phyloP scores from a whole-genome alignment of 2,113 vertebrate species.

The Pongo abelii region DNA sequence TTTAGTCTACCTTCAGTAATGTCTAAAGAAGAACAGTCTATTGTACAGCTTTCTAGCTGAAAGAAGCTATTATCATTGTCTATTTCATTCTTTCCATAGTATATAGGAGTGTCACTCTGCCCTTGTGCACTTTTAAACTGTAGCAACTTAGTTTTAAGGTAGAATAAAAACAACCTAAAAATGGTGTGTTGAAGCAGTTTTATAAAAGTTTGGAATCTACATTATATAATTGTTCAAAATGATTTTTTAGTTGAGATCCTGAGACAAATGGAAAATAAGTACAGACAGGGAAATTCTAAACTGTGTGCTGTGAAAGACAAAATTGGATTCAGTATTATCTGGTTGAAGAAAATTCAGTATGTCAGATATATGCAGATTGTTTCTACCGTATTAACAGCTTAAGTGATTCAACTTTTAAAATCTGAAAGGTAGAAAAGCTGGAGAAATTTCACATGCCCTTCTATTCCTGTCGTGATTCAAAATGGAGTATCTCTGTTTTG shows the following conservation, averaged over 20 bases:
- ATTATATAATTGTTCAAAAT: not conserved
- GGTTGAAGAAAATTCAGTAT: not conserved
- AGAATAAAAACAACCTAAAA: conserved; percentile 41
- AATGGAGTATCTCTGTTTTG: not conserved
- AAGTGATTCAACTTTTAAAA: not conserved
- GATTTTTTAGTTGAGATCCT: conserved; percentile 7
- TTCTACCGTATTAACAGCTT: not conserved
- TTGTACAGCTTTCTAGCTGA: conserved; percentile 46
- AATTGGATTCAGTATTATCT: not conserved
- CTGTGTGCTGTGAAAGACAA: not conserved
- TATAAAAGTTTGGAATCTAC: conserved; percentile 18
- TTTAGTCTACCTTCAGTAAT: conserved; percentile 56
- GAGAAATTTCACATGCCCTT: not conserved
- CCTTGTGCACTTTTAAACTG: conserved; percentile 51
- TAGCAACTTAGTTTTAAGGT: conserved; percentile 61
- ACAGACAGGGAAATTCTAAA: not conserved
- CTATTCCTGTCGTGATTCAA: not conserved
- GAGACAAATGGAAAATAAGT: conserved; percentile 27
- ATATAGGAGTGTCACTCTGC: conserved; percentile 24
- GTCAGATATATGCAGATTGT: not conserved
- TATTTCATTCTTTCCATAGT: conserved; percentile 41
- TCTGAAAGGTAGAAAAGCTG: not conserved
- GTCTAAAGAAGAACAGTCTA: conserved; percentile 57
- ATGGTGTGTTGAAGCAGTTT: not conserved
- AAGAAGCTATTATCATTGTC: conserved; percentile 63